These are phyloP conservation scores for Archilochus colubris DNA, from an alignment of 2,113 vertebrate species.

Conservation along the genomic window DNA sequence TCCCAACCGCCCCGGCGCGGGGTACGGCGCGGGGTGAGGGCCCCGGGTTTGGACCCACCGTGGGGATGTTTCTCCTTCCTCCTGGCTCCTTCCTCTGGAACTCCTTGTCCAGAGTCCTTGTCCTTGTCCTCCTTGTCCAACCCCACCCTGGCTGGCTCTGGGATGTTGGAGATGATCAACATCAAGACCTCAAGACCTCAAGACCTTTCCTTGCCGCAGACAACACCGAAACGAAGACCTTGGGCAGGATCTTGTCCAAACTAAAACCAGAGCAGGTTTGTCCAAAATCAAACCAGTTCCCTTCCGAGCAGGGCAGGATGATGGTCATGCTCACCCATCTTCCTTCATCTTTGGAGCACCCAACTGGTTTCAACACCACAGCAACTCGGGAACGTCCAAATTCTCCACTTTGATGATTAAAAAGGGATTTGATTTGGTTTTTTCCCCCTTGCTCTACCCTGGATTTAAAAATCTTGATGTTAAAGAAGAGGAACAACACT, in stretches of 20 bases:
- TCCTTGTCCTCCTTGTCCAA: too few species aligned
- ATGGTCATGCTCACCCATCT: not conserved
- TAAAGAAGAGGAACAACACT: too few species aligned
- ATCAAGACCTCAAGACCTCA: not conserved
- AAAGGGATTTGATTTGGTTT: too few species aligned
- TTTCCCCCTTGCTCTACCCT: too few species aligned
- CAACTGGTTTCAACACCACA: not conserved
- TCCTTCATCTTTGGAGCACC: not conserved
- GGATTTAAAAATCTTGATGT: too few species aligned
- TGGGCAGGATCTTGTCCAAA: not conserved
- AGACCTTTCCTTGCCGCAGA: not conserved
- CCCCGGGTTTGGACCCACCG: too few species aligned
- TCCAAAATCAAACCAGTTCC: not conserved
- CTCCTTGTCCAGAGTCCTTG: too few species aligned
- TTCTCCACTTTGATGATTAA: too few species aligned
- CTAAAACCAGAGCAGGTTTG: not conserved
- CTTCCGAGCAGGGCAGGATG: rapidly evolving
- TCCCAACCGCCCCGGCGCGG: conserved; percentile 2
- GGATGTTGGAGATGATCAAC: not conserved
- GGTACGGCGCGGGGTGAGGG: too few species aligned
- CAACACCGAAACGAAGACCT: rapidly evolving
- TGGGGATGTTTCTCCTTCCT: not conserved
- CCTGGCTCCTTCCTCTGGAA: not conserved
- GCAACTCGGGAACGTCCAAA: not conserved
- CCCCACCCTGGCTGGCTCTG: rapidly evolving